Evolutionary conservation across 2,797 vertebrate species (phyloP).

Genomic region (Macropus fuliginosus): DNA sequence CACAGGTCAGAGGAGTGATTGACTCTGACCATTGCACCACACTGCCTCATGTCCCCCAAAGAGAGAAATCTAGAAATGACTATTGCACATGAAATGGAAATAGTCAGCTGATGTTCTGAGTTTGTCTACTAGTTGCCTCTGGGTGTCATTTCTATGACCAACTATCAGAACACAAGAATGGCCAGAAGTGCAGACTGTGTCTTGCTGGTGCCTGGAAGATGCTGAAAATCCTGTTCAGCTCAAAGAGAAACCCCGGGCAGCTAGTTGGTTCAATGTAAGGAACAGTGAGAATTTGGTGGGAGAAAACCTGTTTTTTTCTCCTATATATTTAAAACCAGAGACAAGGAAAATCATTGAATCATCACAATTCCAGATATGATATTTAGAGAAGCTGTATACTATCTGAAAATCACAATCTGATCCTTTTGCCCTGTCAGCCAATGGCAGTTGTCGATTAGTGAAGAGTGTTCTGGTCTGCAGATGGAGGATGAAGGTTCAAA

Average conservation of each 20-base stretch:
- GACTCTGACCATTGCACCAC: not conserved
- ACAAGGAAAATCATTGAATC: not conserved
- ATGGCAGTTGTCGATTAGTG: not conserved
- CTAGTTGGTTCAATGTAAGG: not conserved
- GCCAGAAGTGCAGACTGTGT: conserved; percentile 44
- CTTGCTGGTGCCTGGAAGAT: conserved; percentile 72
- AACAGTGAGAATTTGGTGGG: not conserved
- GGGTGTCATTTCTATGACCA: conserved; percentile 39
- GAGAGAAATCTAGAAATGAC: not conserved
- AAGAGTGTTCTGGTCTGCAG: not conserved
- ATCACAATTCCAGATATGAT: conserved; percentile 27
- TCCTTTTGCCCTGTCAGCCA: conserved; percentile 60
- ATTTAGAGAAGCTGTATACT: conserved; percentile 72
- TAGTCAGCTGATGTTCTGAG: conserved; percentile 34
- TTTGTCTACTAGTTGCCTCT: conserved; percentile 63
- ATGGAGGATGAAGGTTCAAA: not conserved
- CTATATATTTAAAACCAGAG: conserved; percentile 1
- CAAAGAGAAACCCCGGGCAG: not conserved
- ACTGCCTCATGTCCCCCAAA: not conserved
- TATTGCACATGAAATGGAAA: conserved; percentile 7
- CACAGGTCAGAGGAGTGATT: not conserved
- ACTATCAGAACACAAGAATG: conserved; percentile 61
- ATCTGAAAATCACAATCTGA: conserved; percentile 58
- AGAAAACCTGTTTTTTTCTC: conserved; percentile 44
- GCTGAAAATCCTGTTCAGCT: conserved; percentile 43